Evolutionary conservation across 2,113 vertebrate genomes (phyloP), one percentile per base, ranked within the genome.

Genomic region (Octodon degus): DNA sequence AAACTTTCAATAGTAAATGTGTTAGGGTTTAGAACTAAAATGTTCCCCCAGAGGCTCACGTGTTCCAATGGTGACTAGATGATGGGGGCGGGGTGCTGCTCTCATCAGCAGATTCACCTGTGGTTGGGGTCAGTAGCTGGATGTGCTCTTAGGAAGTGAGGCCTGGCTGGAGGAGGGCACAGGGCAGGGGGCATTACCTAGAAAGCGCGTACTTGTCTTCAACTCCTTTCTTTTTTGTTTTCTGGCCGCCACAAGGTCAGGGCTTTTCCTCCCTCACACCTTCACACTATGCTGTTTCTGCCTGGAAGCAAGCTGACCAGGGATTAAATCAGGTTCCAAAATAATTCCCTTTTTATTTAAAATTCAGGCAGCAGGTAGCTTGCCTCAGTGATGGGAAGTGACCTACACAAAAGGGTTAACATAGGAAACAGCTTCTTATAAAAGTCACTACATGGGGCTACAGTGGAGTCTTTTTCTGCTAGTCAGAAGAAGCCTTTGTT

Each of bases 71-170:
- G 37, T 30, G 76, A 50, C 14, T 9, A 25, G 76, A 47, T 32
- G 25, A 32, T 5, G 12, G 12, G 12, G 25, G 12, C 0, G 5
- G 12, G 12, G 25, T 4, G 12, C 40, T 43, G 27, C 3, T 8
- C 12, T 77, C 40, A 43, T 47, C 43, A 50, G 7, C 9, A 7
- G 25, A 32, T 79, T 79, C 76, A 30, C 17, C 76, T 79, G 25
- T 47, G 43, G 12, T 1, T 47, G 27, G 30, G 74, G 7, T 30
- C 76, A 79, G 43, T 7, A 30, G 43, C 25, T 77, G 5, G 16
- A 27, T 43, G 72, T 17, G 74, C 13, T 77, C 12, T 30, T 50
- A 47, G 40, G 25, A 30, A 30, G 74, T 16, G 40, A 47, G 43
- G 25, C 25, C 43, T 50, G 25, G 43, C 76, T 79, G 76, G 13